Conservation (phyloP, 2,888 invertebrate genomes). For the Nomada hirtipes region DNA sequence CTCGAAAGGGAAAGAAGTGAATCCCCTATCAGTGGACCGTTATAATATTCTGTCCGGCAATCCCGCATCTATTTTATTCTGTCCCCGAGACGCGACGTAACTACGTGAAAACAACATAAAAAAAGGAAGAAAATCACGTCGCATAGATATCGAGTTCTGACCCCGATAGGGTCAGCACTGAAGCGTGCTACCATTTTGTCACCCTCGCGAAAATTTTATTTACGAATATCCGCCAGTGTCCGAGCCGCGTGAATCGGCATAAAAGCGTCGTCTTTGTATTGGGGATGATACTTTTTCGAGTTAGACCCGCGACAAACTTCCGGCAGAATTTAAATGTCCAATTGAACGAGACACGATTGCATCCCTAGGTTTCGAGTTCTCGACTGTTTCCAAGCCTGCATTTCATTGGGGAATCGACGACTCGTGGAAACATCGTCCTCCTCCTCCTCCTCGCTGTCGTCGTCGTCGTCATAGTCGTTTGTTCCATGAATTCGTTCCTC, state of each 20-base stretch:
- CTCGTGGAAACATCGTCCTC: slow-evolving; percentile 26
- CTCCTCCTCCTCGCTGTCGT: not conserved
- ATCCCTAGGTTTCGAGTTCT: slow-evolving; percentile 47
- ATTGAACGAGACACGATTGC: slow-evolving; percentile 51
- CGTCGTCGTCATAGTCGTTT: slow-evolving; percentile 10
- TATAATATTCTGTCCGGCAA: slow-evolving; percentile 81
- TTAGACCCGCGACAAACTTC: slow-evolving; percentile 59
- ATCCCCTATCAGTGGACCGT: slow-evolving; percentile 79
- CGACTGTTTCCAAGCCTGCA: not conserved
- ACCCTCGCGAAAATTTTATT: slow-evolving; percentile 79
- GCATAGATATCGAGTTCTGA: slow-evolving; percentile 75
- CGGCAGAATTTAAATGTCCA: slow-evolving; percentile 72
- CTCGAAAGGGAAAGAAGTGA: slow-evolving; percentile 51
- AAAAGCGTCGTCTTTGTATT: slow-evolving; percentile 51
- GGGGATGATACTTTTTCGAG: slow-evolving; percentile 48
- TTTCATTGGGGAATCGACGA: slow-evolving; percentile 32
- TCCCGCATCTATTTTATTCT: slow-evolving; percentile 73
- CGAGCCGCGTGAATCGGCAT: slow-evolving; percentile 47
- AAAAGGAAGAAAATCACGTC: slow-evolving; percentile 70
- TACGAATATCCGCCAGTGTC: slow-evolving; percentile 72
- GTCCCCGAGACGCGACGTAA: slow-evolving; percentile 73
- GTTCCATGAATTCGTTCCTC: slow-evolving; percentile 38
- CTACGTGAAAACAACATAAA: slow-evolving; percentile 82
- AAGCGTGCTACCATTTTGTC: slow-evolving; percentile 83
- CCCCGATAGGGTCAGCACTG: slow-evolving; percentile 81